Percentiles rank a stretch among this genome's conserved stretches.
Evolutionary conservation across 2,888 invertebrate genomes (phyloP).

Genomic region (Oxystoma pomonae): DNA sequence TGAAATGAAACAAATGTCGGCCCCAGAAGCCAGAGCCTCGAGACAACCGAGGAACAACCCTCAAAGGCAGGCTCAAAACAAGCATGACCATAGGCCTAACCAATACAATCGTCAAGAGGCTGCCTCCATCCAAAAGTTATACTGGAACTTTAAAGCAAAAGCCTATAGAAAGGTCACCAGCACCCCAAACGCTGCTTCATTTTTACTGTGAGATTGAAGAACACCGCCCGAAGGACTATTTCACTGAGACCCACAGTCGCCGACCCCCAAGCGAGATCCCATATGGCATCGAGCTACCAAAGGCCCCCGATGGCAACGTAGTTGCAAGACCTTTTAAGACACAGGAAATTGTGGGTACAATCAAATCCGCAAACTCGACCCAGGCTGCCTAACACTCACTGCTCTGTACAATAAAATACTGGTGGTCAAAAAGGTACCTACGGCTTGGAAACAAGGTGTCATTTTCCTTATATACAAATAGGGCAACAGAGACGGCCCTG

Average conservation of each 20-base stretch:
- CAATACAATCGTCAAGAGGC: constrained; percentile 8
- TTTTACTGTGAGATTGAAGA: constrained; percentile 8
- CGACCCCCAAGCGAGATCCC: background rate
- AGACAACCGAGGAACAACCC: too few species aligned
- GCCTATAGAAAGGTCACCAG: constrained; percentile 1
- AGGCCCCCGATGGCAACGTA: background rate
- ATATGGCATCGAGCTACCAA: constrained; percentile 2
- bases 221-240: constrained; percentile 5
- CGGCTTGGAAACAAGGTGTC: too few species aligned
- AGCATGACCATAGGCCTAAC: background rate
- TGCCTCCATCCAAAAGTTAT: constrained; percentile 9
- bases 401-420: too few species aligned
- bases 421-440: too few species aligned
- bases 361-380: constrained; percentile 15
- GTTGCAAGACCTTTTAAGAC: too few species aligned
- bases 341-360: too few species aligned
- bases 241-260: constrained; percentile 3
- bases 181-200: background rate
- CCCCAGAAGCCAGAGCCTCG: too few species aligned
- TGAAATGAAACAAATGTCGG: too few species aligned
- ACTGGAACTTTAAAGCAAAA: background rate
- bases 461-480: too few species aligned
- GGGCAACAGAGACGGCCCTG: too few species aligned
- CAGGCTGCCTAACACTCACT: constrained; percentile 14
- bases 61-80: too few species aligned